Percentiles rank a stretch among this genome's conserved stretches.
phyloP scores from a whole-genome alignment of 2,113 vertebrate species.

The Orycteropus afer region DNA sequence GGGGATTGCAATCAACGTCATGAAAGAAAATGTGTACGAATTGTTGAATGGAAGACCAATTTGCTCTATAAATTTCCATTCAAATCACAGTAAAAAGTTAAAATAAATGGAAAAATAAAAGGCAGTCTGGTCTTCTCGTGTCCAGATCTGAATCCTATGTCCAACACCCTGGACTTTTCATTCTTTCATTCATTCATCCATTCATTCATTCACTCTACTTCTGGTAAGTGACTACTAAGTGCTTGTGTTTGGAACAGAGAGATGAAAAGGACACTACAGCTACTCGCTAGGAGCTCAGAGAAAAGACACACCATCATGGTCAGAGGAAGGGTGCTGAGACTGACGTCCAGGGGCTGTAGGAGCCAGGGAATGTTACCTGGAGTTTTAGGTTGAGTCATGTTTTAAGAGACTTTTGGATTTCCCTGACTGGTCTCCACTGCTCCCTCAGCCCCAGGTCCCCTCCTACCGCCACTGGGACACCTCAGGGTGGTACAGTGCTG shows the following conservation, averaged over 20 bases:
- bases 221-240: neutral
- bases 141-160: neutral
- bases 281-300: neutral
- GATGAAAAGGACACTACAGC: neutral
- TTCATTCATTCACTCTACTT: neutral
- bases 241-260: neutral
- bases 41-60: too few relatives aligned
- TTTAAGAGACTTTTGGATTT: neutral
- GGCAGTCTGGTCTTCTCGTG: neutral
- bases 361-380: neutral
- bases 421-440: neutral
- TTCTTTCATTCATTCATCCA: neutral
- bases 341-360: neutral
- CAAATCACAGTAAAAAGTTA: too few relatives aligned
- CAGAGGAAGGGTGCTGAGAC: neutral
- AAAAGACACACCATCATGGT: neutral
- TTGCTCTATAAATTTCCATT: too few relatives aligned
- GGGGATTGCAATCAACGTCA: too few relatives aligned
- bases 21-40: too few relatives aligned
- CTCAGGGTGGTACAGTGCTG: neutral
- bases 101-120: too few relatives aligned
- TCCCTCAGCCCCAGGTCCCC: neutral
- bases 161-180: neutral
- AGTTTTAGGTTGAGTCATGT: neutral
- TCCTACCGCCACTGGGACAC: neutral